Evolutionary conservation across 2,888 invertebrate species (phyloP).

Genomic region (Clusia tigrina): DNA sequence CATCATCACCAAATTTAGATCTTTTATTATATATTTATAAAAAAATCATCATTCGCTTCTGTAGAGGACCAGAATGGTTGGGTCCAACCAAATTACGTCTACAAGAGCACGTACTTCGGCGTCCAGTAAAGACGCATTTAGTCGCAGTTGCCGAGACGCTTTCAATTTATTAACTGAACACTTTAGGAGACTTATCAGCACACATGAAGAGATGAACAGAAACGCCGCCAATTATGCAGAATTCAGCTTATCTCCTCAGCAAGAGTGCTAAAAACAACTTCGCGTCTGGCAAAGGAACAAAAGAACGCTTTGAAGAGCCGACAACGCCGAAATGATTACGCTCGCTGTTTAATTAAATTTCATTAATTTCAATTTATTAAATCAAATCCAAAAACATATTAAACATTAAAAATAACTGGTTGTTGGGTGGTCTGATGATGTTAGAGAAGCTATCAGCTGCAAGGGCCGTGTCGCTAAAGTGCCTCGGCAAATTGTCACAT

Average conservation of each 20-base stretch:
- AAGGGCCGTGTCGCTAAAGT: not conserved
- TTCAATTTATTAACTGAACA: not conserved
- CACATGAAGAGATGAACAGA: slow-evolving; percentile 7
- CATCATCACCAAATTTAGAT: too few species aligned
- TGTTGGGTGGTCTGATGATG: too few species aligned
- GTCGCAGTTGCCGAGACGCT: too few species aligned
- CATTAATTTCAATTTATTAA: too few species aligned
- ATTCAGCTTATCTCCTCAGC: slow-evolving; percentile 12
- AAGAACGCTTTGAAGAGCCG: slow-evolving; percentile 3
- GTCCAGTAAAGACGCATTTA: too few species aligned
- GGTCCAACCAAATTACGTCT: too few species aligned
- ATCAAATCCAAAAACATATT: too few species aligned
- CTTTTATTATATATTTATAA: too few species aligned
- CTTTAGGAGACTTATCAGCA: not conserved
- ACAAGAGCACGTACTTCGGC: too few species aligned
- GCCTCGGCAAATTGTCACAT: not conserved
- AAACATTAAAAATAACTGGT: too few species aligned
- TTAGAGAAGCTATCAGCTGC: not conserved
- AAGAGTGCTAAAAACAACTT: not conserved
- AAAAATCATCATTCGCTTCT: too few species aligned
- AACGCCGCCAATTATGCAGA: slow-evolving; percentile 19
- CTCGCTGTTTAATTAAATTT: not conserved
- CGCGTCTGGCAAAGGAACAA: not conserved
- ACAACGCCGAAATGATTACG: not conserved
- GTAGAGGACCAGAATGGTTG: too few species aligned